Percentiles rank a stretch among this genome's conserved stretches.
These are phyloP conservation scores for Trichechus manatus DNA, from an alignment of 2,113 vertebrate species.

Conservation along the genomic window DNA sequence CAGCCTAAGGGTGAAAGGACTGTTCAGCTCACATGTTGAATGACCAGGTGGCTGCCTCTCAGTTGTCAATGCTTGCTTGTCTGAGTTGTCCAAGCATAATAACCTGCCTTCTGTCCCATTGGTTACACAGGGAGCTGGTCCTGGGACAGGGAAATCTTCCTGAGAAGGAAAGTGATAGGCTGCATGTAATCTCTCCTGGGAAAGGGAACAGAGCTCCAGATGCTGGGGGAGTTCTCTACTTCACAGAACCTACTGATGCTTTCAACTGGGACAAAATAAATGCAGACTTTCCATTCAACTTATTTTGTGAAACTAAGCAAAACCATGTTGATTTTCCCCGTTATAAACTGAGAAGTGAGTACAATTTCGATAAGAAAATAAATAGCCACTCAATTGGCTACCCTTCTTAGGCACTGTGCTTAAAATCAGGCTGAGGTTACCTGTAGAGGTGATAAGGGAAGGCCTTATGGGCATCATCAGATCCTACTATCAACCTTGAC, in stretches of 20 bases:
- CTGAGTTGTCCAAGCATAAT: background rate
- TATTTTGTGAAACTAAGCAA: background rate
- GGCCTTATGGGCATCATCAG: background rate
- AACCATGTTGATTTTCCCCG: background rate
- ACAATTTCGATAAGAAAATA: background rate
- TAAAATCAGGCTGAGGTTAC: background rate
- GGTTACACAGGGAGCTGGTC: background rate
- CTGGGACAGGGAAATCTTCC: background rate
- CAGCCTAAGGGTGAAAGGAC: constrained; percentile 7
- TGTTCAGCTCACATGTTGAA: background rate
- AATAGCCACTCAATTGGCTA: background rate
- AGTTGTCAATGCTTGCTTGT: background rate
- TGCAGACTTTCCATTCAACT: too few relatives aligned
- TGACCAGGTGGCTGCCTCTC: background rate
- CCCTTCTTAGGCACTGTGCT: background rate
- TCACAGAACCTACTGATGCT: background rate
- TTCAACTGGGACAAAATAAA: background rate
- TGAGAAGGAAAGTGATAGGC: background rate
- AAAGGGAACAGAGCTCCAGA: background rate
- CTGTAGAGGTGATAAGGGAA: background rate
- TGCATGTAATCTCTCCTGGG: background rate
- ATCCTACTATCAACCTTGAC: background rate
- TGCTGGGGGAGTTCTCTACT: background rate
- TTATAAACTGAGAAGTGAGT: background rate
- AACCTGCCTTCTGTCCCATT: background rate